Conservation (phyloP, 2,888 invertebrate genomes). For the Pseudococcus viburni region DNA sequence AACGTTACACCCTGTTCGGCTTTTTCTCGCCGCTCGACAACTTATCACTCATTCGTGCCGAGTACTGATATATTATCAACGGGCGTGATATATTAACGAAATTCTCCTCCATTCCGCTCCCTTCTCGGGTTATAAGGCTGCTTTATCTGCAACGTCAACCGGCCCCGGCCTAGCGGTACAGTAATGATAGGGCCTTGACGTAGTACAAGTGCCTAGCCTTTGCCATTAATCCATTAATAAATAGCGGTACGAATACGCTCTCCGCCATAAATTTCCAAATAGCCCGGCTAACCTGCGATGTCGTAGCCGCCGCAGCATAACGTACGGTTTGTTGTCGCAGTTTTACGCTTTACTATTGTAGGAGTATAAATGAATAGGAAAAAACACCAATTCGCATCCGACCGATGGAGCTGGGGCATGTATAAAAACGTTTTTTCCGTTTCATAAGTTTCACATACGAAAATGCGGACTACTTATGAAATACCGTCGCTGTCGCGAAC, state of each 20-base stretch:
- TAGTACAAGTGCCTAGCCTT: conserved; percentile 60
- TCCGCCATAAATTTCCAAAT: conserved; percentile 38
- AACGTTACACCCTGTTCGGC: conserved; percentile 56
- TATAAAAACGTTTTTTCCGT: conserved; percentile 29
- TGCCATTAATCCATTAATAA: conserved; percentile 64
- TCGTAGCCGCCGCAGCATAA: background rate
- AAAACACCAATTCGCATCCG: background rate
- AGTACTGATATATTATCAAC: conserved; percentile 65
- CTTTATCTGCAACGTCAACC: conserved; percentile 46
- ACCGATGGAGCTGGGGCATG: background rate
- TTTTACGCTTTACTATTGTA: background rate
- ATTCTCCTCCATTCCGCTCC: background rate
- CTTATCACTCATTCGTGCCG: conserved; percentile 64
- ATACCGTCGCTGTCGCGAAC: conserved; percentile 21
- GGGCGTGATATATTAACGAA: conserved; percentile 64
- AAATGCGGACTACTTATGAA: conserved; percentile 7
- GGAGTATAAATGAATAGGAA: background rate
- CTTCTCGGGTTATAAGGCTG: background rate
- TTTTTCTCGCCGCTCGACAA: conserved; percentile 57
- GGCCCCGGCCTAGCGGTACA: background rate
- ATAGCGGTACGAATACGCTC: conserved; percentile 23
- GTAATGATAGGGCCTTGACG: conserved; percentile 44
- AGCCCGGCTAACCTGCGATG: conserved; percentile 24
- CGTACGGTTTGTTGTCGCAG: conserved; percentile 43
- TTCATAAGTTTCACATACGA: conserved; percentile 18